Evolutionary conservation across 2,888 invertebrate species (phyloP).

Genomic region (Teleogryllus oceanicus): DNA sequence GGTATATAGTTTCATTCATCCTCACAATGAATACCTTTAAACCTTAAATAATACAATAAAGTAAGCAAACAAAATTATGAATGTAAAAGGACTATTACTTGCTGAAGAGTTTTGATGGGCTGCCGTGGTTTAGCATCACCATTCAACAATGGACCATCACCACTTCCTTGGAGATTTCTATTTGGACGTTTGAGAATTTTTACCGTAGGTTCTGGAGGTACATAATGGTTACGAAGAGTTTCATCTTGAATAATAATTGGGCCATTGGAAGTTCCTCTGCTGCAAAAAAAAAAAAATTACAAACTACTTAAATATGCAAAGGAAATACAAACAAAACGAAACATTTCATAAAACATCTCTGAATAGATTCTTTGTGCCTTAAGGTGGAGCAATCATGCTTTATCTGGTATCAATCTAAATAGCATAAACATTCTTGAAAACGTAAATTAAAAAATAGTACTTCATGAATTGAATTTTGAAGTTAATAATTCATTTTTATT

Average conservation of each 20-base stretch:
- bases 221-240: constrained; percentile 74
- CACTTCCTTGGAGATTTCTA: constrained; percentile 43
- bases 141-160: constrained; percentile 58
- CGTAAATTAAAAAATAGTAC: too few species aligned
- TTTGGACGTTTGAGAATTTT: constrained; percentile 75
- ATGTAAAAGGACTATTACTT: constrained; percentile 41
- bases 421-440: too few species aligned
- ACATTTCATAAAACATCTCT: too few species aligned
- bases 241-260: constrained; percentile 72
- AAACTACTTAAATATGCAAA: too few species aligned
- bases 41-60: neutral
- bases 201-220: constrained; percentile 70
- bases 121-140: constrained; percentile 65
- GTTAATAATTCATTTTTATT: too few species aligned
- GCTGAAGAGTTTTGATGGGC: constrained; percentile 78
- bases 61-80: constrained; percentile 20
- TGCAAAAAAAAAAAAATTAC: constrained; percentile 29
- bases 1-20: too few species aligned
- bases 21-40: too few species aligned
- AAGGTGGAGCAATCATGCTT: too few species aligned
- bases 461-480: too few species aligned
- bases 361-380: too few species aligned
- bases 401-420: too few species aligned
- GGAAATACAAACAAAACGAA: too few species aligned
- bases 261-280: constrained; percentile 43